These are phyloP conservation scores for Holcopasites calliopsidis DNA, from an alignment of 1,140 invertebrate species.

Conservation along the genomic window DNA sequence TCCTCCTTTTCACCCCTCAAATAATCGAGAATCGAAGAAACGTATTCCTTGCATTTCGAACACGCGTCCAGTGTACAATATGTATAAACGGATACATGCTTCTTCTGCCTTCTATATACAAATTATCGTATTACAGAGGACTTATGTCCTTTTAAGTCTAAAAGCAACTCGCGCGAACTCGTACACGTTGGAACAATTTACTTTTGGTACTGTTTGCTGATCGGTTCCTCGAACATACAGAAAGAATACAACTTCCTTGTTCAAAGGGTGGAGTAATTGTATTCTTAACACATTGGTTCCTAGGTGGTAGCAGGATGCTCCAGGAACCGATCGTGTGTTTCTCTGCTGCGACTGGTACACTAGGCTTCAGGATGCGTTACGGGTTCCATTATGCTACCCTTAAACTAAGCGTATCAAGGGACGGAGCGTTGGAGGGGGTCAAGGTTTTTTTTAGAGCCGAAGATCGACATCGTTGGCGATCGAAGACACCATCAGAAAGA, in stretches of 20 bases:
- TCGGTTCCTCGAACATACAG: slow-evolving; percentile 57
- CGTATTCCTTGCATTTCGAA: not conserved
- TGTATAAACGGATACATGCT: slow-evolving; percentile 31
- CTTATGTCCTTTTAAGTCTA: slow-evolving; percentile 33
- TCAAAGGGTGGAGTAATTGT: too few species aligned
- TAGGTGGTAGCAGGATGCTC: slow-evolving; percentile 26
- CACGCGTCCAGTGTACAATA: slow-evolving; percentile 4
- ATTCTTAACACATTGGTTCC: not conserved
- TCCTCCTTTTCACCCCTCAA: not conserved
- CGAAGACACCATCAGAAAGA: not conserved
- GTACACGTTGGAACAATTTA: slow-evolving; percentile 58
- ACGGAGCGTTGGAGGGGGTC: slow-evolving; percentile 59
- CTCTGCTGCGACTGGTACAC: slow-evolving; percentile 47
- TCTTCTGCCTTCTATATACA: slow-evolving; percentile 28
- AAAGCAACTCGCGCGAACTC: slow-evolving; percentile 28
- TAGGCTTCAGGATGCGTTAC: slow-evolving; percentile 54
- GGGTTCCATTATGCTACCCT: slow-evolving; percentile 55
- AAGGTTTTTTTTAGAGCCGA: slow-evolving; percentile 38
- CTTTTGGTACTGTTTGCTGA: slow-evolving; percentile 66
- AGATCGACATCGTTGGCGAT: slow-evolving; percentile 2
- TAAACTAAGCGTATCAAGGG: slow-evolving; percentile 64
- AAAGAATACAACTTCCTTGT: not conserved
- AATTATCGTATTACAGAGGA: too few species aligned
- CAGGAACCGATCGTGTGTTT: slow-evolving; percentile 55
- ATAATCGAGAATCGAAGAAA: slow-evolving; percentile 21